Evolutionary conservation across 2,797 vertebrate species (phyloP), one percentile per base, ranked within the genome.

Genomic region (Clarias laeviceps): DNA sequence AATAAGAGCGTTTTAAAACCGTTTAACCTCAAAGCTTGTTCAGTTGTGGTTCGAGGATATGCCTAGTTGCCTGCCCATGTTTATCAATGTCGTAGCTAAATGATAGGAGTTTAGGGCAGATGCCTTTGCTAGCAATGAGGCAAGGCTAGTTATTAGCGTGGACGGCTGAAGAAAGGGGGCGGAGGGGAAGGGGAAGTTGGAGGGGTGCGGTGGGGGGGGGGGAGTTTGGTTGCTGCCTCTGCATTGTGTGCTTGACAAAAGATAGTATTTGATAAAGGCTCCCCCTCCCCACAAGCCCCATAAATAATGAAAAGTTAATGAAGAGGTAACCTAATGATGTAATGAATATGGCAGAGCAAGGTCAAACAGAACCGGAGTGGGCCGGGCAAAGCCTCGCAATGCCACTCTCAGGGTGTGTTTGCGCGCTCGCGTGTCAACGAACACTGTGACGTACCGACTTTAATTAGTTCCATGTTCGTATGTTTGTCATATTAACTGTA

Each of bases 261-360:
- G 90, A 93, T 90, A 92, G 89, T 89, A 89, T 92, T 93, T 93
- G 91, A 93, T 92, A 92, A 92, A 92, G 88, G 69, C 57, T 85
- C 85, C 84, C 88, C 89, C 85, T 85, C 89, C 90, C 83, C 90
- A 83, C 85, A 90, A 91, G 88, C 93, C 92, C 92, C 92, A 95
- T 95, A 95, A 95, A 95, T 94, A 95, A 96, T 96, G 95, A 95
- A 96, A 96, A 95, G 94, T 96, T 95, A 96, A 96, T 96, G 95
- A 96, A 95, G 95, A 96, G 94, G 95, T 95, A 96, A 96, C 94
- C 93, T 95, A 96, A 96, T 96, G 95, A 96, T 95, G 95, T 95
- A 96, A 96, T 95, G 95, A 96, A 96, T 96, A 95, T 94, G 94
- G 94, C 87, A 93, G 91, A 83, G 89, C 95, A 96, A 96, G 95